These are phyloP conservation scores for Phymorhynchus buccinoides DNA, from an alignment of 1,140 invertebrate species.

Conservation along the genomic window DNA sequence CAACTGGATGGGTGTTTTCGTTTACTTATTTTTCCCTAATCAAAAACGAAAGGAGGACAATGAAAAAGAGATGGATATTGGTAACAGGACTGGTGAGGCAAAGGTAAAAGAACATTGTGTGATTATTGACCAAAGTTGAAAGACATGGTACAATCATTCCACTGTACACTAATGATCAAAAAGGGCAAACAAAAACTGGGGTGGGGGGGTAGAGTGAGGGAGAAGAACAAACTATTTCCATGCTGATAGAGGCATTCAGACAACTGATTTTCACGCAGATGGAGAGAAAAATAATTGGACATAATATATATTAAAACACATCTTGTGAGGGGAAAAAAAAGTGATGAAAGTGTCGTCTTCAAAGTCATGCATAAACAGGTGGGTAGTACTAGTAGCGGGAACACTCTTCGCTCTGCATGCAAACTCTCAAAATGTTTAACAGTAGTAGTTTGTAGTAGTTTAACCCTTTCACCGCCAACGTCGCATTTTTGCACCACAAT, in stretches of 20 bases:
- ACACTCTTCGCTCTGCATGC: background rate
- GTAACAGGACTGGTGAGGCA: background rate
- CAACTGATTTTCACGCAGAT: background rate
- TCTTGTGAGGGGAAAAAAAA: background rate
- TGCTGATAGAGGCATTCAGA: no score
- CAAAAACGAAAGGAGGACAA: background rate
- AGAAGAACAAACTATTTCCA: no score
- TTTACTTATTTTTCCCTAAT: background rate
- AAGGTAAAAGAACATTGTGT: constrained; percentile 32
- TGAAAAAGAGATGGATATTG: background rate
- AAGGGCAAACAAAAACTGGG: background rate
- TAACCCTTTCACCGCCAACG: no score
- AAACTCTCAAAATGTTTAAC: background rate
- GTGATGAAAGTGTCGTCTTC: background rate
- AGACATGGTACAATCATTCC: constrained; percentile 40
- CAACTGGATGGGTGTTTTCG: no score
- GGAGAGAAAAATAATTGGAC: background rate
- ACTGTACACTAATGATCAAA: constrained; percentile 7
- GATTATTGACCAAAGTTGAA: constrained; percentile 39
- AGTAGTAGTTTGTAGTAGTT: no score
- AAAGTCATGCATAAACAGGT: background rate
- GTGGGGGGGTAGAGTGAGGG: no score
- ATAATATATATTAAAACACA: background rate
- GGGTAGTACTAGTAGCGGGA: constrained; percentile 1
- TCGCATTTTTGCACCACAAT: no score